Conservation (phyloP, 2,797 vertebrate genomes). For the Adelosebastes latens region DNA sequence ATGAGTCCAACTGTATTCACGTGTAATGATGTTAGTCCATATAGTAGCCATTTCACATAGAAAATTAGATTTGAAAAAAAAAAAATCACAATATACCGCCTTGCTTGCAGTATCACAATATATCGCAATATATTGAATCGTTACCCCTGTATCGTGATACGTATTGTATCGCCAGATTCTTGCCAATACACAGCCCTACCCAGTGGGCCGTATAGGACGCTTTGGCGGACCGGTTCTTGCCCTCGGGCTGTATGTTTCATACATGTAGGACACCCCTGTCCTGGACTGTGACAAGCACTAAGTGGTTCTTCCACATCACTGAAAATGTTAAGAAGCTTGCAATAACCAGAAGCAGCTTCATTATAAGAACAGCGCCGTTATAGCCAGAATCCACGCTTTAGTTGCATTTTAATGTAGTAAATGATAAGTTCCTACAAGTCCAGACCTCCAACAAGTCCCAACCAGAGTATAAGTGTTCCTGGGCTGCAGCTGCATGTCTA, state of each 20-base stretch:
- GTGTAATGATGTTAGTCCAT: no score
- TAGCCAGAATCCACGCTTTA: neutral
- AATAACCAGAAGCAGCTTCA: neutral
- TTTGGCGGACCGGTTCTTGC: neutral
- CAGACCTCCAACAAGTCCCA: conserved; percentile 21
- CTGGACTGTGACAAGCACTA: neutral
- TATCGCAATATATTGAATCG: no score
- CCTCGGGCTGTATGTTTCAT: neutral
- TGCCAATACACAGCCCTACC: no score
- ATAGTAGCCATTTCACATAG: no score
- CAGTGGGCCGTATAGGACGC: neutral
- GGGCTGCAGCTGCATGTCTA: conserved; percentile 66
- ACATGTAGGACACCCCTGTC: no score
- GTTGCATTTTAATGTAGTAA: neutral
- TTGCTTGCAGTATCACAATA: no score
- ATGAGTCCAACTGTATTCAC: no score
- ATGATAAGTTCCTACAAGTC: neutral
- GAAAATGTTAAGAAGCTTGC: neutral
- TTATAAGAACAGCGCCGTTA: neutral
- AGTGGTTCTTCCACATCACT: neutral
- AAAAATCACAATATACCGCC: no score
- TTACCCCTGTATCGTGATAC: no score
- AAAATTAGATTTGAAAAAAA: no score
- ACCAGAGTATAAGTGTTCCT: conserved; percentile 39
- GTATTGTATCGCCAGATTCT: no score